phyloP scores from a whole-genome alignment of 2,797 vertebrate genomes.

The Scomberomorus guttatus region DNA sequence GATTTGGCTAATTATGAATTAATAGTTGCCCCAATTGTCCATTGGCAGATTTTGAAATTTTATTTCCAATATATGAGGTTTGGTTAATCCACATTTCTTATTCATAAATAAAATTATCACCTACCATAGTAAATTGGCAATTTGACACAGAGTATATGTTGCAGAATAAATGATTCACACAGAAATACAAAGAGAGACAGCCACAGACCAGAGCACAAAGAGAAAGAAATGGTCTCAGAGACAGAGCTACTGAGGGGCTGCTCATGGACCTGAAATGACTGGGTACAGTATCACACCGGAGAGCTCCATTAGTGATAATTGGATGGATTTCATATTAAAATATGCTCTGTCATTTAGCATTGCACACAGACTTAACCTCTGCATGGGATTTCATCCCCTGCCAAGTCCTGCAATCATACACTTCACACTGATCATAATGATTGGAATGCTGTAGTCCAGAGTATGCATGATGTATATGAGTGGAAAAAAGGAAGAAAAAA shows the following conservation, averaged over 20 bases:
- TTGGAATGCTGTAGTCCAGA: constrained; percentile 45
- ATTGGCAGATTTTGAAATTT: background rate
- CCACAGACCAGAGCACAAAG: constrained; percentile 19
- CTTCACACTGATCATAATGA: constrained; percentile 73
- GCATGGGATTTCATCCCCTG: constrained; percentile 75
- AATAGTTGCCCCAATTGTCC: background rate
- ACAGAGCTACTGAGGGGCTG: constrained; percentile 53
- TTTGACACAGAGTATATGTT: constrained; percentile 15
- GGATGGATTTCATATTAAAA: constrained; percentile 81
- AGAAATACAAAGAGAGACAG: background rate
- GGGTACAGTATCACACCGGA: constrained; percentile 69
- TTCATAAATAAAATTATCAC: constrained; percentile 14
- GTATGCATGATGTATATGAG: background rate
- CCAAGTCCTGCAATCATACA: constrained; percentile 76
- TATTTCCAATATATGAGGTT: background rate
- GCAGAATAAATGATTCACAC: constrained; percentile 18
- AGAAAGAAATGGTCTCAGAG: constrained; percentile 36
- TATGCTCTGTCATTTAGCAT: constrained; percentile 81
- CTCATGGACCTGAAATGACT: constrained; percentile 74
- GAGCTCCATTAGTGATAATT: constrained; percentile 80
- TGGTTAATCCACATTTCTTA: constrained; percentile 4
- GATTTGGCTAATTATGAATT: too few species aligned
- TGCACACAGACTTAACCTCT: constrained; percentile 79
- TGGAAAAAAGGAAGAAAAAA: constrained; percentile 3
- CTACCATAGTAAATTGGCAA: background rate